A percentile compares a stretch with the other conserved stretches of the same genome.
phyloP scores from a whole-genome alignment of 2,797 vertebrate genomes.

The Sebastiscus albofasciatus region DNA sequence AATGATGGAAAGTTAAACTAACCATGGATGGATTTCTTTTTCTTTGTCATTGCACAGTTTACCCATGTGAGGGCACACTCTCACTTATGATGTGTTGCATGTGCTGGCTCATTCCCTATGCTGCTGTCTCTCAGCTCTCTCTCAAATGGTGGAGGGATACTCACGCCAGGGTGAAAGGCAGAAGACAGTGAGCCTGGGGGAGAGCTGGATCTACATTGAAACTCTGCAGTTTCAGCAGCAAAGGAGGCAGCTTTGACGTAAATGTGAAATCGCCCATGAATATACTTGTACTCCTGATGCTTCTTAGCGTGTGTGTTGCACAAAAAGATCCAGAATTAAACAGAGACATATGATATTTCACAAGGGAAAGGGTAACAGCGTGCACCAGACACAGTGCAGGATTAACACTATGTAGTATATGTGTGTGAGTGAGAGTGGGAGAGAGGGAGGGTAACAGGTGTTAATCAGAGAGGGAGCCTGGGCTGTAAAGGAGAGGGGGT shows the following conservation, averaged over 20 bases:
- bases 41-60: slow-evolving; percentile 48
- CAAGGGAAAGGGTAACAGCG: slow-evolving; percentile 48
- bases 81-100: slow-evolving; percentile 43
- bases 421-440: background rate
- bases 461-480: slow-evolving; percentile 83
- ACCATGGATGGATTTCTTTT: slow-evolving; percentile 1
- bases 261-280: slow-evolving; percentile 1
- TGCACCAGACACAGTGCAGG: slow-evolving; percentile 61
- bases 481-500: slow-evolving; percentile 59
- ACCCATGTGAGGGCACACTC: slow-evolving; percentile 79
- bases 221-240: slow-evolving; percentile 15
- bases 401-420: slow-evolving; percentile 50
- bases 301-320: background rate
- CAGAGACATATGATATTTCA: slow-evolving; percentile 49
- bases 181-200: slow-evolving; percentile 8
- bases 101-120: background rate
- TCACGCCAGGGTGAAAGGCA: slow-evolving; percentile 27
- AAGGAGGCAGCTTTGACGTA: background rate
- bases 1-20: slow-evolving; percentile 51
- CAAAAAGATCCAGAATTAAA: slow-evolving; percentile 25
- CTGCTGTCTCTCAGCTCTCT: slow-evolving; percentile 25
- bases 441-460: slow-evolving; percentile 82
- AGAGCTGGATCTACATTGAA: slow-evolving; percentile 29
- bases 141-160: slow-evolving; percentile 66
- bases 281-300: background rate